Base-by-base conservation (phyloP, 2,888 invertebrate genomes). In the Cephus sareptanus region DNA sequence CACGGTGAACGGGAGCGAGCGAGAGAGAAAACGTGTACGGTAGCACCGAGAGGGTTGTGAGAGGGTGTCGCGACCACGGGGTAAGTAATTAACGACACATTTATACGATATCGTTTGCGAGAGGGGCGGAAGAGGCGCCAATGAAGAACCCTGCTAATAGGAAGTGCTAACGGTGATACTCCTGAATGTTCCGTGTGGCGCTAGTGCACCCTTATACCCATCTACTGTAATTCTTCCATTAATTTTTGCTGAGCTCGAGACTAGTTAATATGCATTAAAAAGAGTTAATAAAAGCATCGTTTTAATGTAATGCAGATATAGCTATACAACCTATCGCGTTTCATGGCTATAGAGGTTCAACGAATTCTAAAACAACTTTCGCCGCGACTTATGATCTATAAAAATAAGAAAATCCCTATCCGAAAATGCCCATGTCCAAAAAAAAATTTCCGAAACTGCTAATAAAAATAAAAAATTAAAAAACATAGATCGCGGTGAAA, bases 21-120 rank as follows among this genome's bases (percentile, higher is more conserved):
- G 70, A 70, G 70, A 70, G 70, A 70, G 33, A 35, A 76, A 34
- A 40, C 73, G 56, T 73, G 73, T 23, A 68, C 73, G 69, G 35
- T 11, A 11, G 30, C 34, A 30, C 6, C 40, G 77, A 37, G 74
- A 34, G 37, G 30, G 56, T 33, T 15, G 56, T 9, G 73, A 75
- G 76, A 87, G 83, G 84, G 86, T 87, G 86, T 87, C 87, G 89
- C 85, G 89, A 83, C 86, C 87, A 83, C 88, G 86, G 87, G 86
- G 87, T 90, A 90, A 89, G 89, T 90, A 90, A 90, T 90, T 90
- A 90, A 90, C 90, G 90, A 87, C 90, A 88, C 89, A 87, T 90
- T 90, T 90, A 89, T 90, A 89, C 90, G 88, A 90, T 90, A 90
- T 90, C 88, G 40, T 40, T 40, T 40, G 40, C 40, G 40, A 84